These are phyloP conservation scores for Tineola bisselliella DNA, from an alignment of 2,888 invertebrate genomes.

Conservation along the genomic window DNA sequence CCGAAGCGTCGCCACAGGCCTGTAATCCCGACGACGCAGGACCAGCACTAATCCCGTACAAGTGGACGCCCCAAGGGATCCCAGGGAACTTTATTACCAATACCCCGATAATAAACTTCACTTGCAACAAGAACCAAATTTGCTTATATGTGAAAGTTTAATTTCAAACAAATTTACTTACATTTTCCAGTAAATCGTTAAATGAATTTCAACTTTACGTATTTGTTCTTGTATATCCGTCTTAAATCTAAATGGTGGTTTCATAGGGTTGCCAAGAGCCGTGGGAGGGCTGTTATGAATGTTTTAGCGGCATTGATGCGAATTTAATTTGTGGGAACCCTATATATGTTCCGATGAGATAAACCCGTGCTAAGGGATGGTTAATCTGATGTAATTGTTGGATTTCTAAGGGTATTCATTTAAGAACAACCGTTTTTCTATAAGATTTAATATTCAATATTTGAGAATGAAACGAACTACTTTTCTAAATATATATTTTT, in stretches of 20 bases:
- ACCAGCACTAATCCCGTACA: constrained; percentile 40
- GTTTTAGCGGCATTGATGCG: constrained; percentile 41
- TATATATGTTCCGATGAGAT: constrained; percentile 18
- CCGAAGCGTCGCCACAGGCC: constrained; percentile 8
- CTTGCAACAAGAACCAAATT: background rate
- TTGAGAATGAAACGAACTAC: too few relatives aligned
- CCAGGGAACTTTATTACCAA: constrained; percentile 52
- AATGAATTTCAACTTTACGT: background rate
- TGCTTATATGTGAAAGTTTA: background rate
- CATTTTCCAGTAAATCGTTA: background rate
- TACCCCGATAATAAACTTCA: constrained; percentile 12
- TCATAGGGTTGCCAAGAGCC: background rate
- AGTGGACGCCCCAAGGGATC: constrained; percentile 50
- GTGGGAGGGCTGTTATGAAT: constrained; percentile 23
- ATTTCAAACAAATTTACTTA: background rate
- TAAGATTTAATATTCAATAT: background rate
- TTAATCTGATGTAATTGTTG: background rate
- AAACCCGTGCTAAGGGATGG: background rate
- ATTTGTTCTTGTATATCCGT: background rate
- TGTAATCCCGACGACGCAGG: constrained; percentile 25
- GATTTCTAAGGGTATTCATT: background rate
- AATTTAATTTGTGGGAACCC: constrained; percentile 44
- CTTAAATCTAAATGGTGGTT: background rate
- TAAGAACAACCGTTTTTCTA: background rate
- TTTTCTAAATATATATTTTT: too few relatives aligned